A percentile compares a stretch with the other conserved stretches of the same genome.
Conservation (phyloP, 2,888 invertebrate genomes). For the Lasius platythorax region DNA sequence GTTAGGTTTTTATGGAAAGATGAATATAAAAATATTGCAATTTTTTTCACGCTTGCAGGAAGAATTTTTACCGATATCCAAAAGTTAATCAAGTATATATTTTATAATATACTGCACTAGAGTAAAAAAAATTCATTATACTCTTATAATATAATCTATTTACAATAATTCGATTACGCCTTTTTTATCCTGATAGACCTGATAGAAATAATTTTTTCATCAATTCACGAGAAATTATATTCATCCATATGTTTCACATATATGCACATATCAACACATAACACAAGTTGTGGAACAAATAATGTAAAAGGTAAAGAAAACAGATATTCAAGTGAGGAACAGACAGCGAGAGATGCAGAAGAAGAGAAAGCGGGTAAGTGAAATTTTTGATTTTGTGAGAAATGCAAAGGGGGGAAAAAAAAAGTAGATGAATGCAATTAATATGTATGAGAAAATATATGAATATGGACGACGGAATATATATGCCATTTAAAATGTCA, state of each 20-base stretch:
- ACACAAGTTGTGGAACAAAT: not conserved
- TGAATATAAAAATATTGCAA: not conserved
- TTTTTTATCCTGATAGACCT: not conserved
- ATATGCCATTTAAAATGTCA: slow-evolving; percentile 60
- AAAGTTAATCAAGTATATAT: not conserved
- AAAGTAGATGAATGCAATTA: slow-evolving; percentile 38
- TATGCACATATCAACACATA: not conserved
- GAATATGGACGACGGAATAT: slow-evolving; percentile 24
- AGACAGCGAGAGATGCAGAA: not conserved
- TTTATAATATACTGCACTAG: not conserved
- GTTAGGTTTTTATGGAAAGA: slow-evolving; percentile 6
- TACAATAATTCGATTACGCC: not conserved
- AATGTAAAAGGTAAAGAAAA: slow-evolving; percentile 9
- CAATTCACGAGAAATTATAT: not conserved
- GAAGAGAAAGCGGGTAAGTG: not conserved
- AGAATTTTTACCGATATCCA: not conserved
- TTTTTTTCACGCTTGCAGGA: not conserved
- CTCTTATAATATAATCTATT: not conserved
- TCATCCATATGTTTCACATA: slow-evolving; percentile 11
- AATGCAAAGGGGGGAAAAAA: not conserved
- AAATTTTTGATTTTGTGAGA: not conserved
- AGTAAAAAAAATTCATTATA: not conserved
- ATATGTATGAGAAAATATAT: not conserved
- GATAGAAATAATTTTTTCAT: not conserved
- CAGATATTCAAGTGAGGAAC: not conserved